phyloP scores from a whole-genome alignment of 2,797 vertebrate species.

The Chloroceryle amazona region DNA sequence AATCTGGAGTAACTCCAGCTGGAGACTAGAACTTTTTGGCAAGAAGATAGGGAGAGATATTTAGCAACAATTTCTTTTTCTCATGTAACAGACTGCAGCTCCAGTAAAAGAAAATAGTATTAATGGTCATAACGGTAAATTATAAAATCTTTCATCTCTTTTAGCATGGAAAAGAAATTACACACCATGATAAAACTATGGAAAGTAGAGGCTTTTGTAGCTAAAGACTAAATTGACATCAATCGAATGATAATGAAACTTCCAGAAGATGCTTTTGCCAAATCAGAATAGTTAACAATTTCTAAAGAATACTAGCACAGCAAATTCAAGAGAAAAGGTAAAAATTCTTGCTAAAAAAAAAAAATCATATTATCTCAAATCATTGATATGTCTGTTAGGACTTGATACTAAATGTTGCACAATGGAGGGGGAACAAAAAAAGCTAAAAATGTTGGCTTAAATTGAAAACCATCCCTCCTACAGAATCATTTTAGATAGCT shows the following conservation, averaged over 20 bases:
- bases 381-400: neutral
- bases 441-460: neutral
- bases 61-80: neutral
- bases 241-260: neutral
- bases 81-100: neutral
- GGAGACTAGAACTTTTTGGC: neutral
- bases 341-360: neutral
- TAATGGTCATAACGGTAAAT: conserved; percentile 8
- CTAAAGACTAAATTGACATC: neutral
- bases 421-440: neutral
- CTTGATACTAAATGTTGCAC: neutral
- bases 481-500: conserved; percentile 33
- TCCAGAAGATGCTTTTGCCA: neutral
- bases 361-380: neutral
- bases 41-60: neutral
- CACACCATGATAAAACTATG: neutral
- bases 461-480: conserved; percentile 35
- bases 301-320: neutral
- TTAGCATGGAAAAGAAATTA: neutral
- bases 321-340: neutral
- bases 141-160: neutral
- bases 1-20: conserved; percentile 41
- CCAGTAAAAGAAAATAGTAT: neutral
- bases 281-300: neutral
- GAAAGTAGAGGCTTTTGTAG: neutral